These are phyloP conservation scores for Musca vetustissima DNA, from an alignment of 1,140 invertebrate genomes.

Conservation along the genomic window DNA sequence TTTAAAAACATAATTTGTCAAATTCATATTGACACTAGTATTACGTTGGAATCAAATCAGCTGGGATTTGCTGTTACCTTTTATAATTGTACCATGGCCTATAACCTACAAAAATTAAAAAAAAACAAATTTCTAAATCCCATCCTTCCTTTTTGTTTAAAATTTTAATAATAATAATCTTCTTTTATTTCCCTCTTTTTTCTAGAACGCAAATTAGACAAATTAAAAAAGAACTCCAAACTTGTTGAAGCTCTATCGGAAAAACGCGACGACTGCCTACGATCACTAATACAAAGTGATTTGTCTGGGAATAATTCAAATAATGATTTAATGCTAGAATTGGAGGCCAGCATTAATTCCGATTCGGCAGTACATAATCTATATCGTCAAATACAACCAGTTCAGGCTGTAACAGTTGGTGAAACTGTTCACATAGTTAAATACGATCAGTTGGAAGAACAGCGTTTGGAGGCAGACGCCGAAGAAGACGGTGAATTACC, in stretches of 20 bases:
- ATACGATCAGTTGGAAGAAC: conserved; percentile 55
- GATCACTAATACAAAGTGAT: conserved; percentile 48
- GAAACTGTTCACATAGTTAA: conserved; percentile 58
- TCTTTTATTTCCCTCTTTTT: not conserved
- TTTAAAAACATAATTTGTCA: too few species aligned
- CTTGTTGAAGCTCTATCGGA: conserved; percentile 56
- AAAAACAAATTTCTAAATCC: too few species aligned
- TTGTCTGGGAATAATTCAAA: conserved; percentile 27
- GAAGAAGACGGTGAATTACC: conserved; percentile 16
- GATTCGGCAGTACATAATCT: conserved; percentile 41
- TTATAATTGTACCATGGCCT: too few species aligned
- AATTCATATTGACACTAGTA: too few species aligned
- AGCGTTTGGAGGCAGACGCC: conserved; percentile 26
- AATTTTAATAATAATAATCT: too few species aligned
- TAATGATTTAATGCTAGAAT: conserved; percentile 37
- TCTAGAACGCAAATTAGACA: conserved; percentile 57
- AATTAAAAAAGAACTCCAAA: conserved; percentile 56
- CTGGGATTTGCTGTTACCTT: too few species aligned
- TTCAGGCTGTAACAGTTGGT: conserved; percentile 57
- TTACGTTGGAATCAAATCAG: too few species aligned
- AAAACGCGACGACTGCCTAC: conserved; percentile 57
- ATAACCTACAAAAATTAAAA: too few species aligned
- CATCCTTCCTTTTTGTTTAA: not conserved
- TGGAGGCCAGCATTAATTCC: conserved; percentile 53
- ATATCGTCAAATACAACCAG: conserved; percentile 55